These are phyloP conservation scores for Hyposoter dolosus DNA, from an alignment of 2,888 invertebrate species.

Conservation along the genomic window DNA sequence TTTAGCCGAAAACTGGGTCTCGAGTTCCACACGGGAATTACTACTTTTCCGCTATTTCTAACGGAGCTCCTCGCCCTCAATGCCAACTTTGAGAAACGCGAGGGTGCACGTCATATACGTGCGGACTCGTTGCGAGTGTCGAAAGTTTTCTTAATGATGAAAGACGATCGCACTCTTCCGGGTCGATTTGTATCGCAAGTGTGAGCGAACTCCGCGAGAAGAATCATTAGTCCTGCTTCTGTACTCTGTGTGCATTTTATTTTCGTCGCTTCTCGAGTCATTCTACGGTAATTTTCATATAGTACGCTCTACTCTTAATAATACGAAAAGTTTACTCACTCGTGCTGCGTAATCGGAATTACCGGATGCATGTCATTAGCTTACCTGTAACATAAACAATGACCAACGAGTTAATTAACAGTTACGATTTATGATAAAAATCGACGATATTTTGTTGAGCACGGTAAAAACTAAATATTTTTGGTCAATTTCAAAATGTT, in stretches of 20 bases:
- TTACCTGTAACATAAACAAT: conserved; percentile 62
- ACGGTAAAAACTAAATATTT: too few species aligned
- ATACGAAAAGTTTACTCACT: conserved; percentile 41
- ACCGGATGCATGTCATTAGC: conserved; percentile 14
- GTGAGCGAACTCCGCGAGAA: background rate
- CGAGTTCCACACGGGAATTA: conserved; percentile 35
- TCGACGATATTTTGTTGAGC: too few species aligned
- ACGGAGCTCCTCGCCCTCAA: conserved; percentile 23
- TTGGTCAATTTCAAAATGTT: too few species aligned
- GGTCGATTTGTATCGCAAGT: conserved; percentile 14
- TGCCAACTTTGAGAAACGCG: conserved; percentile 32
- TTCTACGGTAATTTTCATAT: background rate
- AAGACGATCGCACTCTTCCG: conserved; percentile 18
- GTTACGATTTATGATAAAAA: too few species aligned
- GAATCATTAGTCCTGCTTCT: conserved; percentile 1
- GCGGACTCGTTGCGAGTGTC: background rate
- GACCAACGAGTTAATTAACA: background rate
- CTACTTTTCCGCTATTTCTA: conserved; percentile 23
- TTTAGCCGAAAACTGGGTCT: conserved; percentile 62
- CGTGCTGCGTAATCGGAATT: background rate
- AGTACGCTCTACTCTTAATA: background rate
- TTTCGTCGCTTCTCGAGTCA: background rate
- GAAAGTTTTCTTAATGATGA: conserved; percentile 43
- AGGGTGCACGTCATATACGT: conserved; percentile 23
- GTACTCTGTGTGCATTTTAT: background rate